Conservation (phyloP, 2,888 invertebrate species). For the Suillia variegata region DNA sequence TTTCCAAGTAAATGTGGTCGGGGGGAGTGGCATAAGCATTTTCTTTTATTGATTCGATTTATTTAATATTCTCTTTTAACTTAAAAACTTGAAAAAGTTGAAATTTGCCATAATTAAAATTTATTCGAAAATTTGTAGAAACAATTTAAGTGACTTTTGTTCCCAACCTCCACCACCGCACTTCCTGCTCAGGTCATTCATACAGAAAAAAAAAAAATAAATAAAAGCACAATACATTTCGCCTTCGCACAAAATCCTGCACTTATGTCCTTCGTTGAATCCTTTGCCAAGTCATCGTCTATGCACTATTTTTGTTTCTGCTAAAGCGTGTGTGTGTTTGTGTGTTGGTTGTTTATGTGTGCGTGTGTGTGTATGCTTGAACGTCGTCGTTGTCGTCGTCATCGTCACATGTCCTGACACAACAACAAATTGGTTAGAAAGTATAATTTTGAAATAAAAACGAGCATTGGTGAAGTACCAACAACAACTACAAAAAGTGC, state of each 20-base stretch:
- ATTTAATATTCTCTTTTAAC: too few relatives aligned
- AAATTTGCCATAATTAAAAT: too few relatives aligned
- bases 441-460: slow-evolving; percentile 17
- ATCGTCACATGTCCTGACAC: slow-evolving; percentile 40
- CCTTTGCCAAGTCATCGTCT: slow-evolving; percentile 24
- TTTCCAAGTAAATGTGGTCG: too few relatives aligned
- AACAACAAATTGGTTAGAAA: slow-evolving; percentile 42
- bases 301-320: slow-evolving; percentile 18
- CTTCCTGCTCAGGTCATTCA: too few relatives aligned
- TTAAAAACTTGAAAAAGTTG: too few relatives aligned
- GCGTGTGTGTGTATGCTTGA: background rate
- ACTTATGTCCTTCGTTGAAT: slow-evolving; percentile 1
- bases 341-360: slow-evolving; percentile 7
- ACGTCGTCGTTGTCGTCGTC: slow-evolving; percentile 8
- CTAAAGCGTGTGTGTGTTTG: slow-evolving; percentile 6
- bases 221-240: too few relatives aligned
- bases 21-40: too few relatives aligned
- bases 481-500: slow-evolving; percentile 19
- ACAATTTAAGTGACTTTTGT: too few relatives aligned
- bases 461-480: slow-evolving; percentile 19
- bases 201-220: too few relatives aligned
- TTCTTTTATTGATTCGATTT: too few relatives aligned
- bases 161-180: too few relatives aligned
- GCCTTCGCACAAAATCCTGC: background rate
- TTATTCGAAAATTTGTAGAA: too few relatives aligned